Percentiles rank a stretch among this genome's conserved stretches.
Evolutionary conservation across 2,797 vertebrate genomes (phyloP).

Genomic region (Schizothorax lantsangensis): DNA sequence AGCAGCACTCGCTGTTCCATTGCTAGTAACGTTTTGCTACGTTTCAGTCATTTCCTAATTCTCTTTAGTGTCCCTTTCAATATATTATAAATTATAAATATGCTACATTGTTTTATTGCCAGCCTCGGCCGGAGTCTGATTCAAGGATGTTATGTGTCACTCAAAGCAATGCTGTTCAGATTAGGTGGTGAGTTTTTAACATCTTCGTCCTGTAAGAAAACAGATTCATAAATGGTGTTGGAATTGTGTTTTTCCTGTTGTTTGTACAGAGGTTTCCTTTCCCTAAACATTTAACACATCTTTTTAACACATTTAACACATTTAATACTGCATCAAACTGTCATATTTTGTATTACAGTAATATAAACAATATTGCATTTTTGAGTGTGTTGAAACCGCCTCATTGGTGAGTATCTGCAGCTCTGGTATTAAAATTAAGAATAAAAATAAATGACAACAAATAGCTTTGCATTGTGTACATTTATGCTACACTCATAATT

Average conservation of each 20-base stretch:
- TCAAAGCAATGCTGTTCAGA: not conserved
- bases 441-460: too few relatives aligned
- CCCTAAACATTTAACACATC: not conserved
- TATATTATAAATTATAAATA: not conserved
- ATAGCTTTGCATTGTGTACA: too few relatives aligned
- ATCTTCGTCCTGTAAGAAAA: not conserved
- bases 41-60: not conserved
- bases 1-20: not conserved
- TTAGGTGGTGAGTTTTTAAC: not conserved
- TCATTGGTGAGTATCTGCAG: not conserved
- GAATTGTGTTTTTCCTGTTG: not conserved
- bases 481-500: too few relatives aligned
- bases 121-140: not conserved
- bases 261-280: not conserved
- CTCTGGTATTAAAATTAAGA: not conserved
- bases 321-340: too few relatives aligned
- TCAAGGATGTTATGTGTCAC: not conserved
- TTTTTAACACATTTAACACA: not conserved
- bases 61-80: not conserved
- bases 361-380: too few relatives aligned
- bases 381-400: not conserved
- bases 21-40: not conserved
- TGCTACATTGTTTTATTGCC: not conserved
- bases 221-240: not conserved
- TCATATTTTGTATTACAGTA: too few relatives aligned